Evolutionary conservation across 2,113 vertebrate species (phyloP).

Genomic region (Tyrannus savana): DNA sequence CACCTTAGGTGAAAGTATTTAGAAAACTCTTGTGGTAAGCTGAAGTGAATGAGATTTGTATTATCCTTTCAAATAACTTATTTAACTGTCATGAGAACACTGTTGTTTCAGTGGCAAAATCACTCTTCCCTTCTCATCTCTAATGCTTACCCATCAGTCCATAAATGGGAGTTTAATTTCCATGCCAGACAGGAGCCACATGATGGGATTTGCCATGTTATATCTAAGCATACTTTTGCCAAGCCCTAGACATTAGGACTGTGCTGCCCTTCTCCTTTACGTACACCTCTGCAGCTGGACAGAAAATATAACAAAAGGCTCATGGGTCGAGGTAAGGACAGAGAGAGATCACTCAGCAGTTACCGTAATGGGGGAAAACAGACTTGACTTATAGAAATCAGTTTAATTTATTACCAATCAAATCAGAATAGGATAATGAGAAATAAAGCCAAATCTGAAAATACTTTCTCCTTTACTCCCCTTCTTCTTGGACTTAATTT

Average conservation of each 20-base stretch:
- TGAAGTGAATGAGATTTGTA: background rate
- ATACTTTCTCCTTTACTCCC: fast-evolving
- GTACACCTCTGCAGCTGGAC: background rate
- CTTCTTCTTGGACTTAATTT: background rate
- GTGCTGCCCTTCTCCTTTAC: background rate
- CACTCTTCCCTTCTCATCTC: background rate
- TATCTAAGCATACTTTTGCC: background rate
- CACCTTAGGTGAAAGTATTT: background rate
- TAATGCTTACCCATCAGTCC: background rate
- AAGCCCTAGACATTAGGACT: background rate
- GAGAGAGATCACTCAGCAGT: background rate
- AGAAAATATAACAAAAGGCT: background rate
- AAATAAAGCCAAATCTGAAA: background rate
- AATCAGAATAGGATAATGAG: background rate
- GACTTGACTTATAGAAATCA: background rate
- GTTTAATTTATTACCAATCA: background rate
- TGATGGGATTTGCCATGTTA: background rate
- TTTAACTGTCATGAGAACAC: background rate
- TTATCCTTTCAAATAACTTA: background rate
- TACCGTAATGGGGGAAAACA: background rate
- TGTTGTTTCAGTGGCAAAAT: background rate
- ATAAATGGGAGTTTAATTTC: background rate
- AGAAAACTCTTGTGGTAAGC: background rate
- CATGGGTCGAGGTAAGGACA: background rate
- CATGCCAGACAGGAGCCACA: background rate